These are phyloP conservation scores for Amiota minor DNA, from an alignment of 2,888 invertebrate species.

Conservation along the genomic window DNA sequence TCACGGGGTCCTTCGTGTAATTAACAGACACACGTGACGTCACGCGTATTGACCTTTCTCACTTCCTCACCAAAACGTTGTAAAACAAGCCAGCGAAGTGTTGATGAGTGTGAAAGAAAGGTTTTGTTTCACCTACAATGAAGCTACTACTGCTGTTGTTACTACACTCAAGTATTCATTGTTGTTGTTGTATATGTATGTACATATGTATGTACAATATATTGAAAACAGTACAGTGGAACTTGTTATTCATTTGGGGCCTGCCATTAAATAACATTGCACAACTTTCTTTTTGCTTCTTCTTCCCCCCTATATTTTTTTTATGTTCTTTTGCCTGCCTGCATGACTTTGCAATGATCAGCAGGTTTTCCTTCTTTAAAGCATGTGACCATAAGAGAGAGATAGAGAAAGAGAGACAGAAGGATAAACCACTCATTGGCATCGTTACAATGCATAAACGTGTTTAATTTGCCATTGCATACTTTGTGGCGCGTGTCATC, in stretches of 20 bases:
- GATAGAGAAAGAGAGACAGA: too few relatives aligned
- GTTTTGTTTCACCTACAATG: too few relatives aligned
- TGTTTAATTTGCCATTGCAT: constrained; percentile 60
- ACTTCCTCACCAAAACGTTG: neutral
- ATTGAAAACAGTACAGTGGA: too few relatives aligned
- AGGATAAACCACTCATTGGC: constrained; percentile 43
- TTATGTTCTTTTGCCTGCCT: too few relatives aligned
- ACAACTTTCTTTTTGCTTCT: too few relatives aligned
- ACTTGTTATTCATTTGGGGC: constrained; percentile 44
- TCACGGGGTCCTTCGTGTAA: neutral
- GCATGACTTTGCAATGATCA: too few relatives aligned
- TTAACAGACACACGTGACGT: constrained; percentile 53
- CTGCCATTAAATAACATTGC: constrained; percentile 12
- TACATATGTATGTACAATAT: constrained; percentile 10
- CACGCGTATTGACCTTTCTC: constrained; percentile 42
- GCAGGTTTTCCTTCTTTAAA: too few relatives aligned
- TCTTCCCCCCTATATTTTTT: too few relatives aligned
- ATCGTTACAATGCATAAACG: constrained; percentile 43
- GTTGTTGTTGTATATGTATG: constrained; percentile 14
- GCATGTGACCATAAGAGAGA: too few relatives aligned
- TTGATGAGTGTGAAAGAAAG: too few relatives aligned
- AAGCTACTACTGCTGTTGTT: constrained; percentile 42
- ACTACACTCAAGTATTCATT: constrained; percentile 58
- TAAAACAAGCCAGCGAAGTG: too few relatives aligned
- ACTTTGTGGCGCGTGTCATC: constrained; percentile 30